Evolutionary conservation across 2,113 vertebrate genomes (phyloP), one percentile per base, ranked within the genome.

Genomic region (Brachypodius melanocephalos): DNA sequence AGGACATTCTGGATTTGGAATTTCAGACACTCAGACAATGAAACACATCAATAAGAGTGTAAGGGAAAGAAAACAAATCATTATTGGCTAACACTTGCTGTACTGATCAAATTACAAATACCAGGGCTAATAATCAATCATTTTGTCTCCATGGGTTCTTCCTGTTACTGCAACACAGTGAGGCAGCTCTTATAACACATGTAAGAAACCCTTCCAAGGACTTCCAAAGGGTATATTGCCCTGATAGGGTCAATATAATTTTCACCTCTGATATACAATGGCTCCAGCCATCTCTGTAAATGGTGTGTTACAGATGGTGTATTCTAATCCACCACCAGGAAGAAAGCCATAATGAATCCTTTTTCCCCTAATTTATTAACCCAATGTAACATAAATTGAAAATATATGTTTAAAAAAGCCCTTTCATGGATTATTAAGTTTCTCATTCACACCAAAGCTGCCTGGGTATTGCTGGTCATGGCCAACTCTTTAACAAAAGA

Each of bases 21-120:
- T 79, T 95, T 82, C 4, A 3, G 42, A 51, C n/a, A 85, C 42
- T 76, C 69, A 57, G 45, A 75, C 58, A 83, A 83, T 21, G 45
- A 68, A 80, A 94, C 73, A 82, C 34, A 22, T 75, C 78, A 94
- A 42, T 73, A 85, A 78, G 38, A 9, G n/a, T 73, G 26, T 31
- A 65, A 54, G 10, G 10, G 38, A 76, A 82, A 84, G 73, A 91
- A 89, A 94, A 13, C 17, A 93, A 91, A 73, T 65, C 32, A 76
- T 71, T 91, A 91, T 63, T 72, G 74, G 28, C 51, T 88, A 79
- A 75, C 10, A 38, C 42, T 91, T 67, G 57, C 42, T 49, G n/a
- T 38, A 29, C 54, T 83, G 51, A 88, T 93, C 82, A 91, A 89
- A 79, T 87, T 71, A 71, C 69, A 76, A 89, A 85, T 36, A 92